Conservation (phyloP, 1,140 invertebrate species). For the Drosophila insularis region DNA sequence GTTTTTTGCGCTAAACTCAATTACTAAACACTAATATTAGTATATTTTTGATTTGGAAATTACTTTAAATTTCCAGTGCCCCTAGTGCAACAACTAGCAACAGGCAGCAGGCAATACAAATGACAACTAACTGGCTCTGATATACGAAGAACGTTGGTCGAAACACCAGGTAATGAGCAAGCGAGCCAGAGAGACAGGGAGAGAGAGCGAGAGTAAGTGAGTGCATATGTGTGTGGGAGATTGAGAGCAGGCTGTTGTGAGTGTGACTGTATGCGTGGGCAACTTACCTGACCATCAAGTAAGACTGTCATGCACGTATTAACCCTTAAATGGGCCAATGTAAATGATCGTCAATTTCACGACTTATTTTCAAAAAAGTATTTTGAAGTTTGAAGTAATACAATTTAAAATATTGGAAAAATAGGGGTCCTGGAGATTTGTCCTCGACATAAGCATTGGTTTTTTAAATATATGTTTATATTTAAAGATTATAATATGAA, state of each 20-base stretch:
- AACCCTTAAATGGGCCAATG: background rate
- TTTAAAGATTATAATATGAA: too few species aligned
- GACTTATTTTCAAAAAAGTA: background rate
- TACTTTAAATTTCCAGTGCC: background rate
- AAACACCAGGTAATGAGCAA: conserved; percentile 39
- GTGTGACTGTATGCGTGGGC: conserved; percentile 21
- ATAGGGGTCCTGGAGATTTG: too few species aligned
- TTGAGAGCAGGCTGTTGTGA: background rate
- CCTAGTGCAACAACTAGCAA: conserved; percentile 37
- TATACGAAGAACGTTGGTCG: conserved; percentile 54
- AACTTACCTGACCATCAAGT: conserved; percentile 27
- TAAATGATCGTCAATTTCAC: background rate
- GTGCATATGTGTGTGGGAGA: conserved; percentile 9
- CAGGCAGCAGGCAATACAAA: conserved; percentile 42
- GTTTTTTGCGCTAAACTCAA: background rate
- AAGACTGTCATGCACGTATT: conserved; percentile 1
- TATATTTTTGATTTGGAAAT: conserved; percentile 11
- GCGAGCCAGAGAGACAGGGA: background rate
- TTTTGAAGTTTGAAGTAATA: too few species aligned
- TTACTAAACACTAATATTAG: background rate
- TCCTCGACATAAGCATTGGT: too few species aligned
- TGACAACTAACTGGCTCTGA: conserved; percentile 56
- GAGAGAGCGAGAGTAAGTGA: background rate
- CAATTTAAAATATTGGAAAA: too few species aligned
- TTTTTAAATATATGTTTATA: too few species aligned